A percentile compares a stretch with the other conserved stretches of the same genome.
phyloP scores from a whole-genome alignment of 2,888 invertebrate species.

The Watsonalla binaria region DNA sequence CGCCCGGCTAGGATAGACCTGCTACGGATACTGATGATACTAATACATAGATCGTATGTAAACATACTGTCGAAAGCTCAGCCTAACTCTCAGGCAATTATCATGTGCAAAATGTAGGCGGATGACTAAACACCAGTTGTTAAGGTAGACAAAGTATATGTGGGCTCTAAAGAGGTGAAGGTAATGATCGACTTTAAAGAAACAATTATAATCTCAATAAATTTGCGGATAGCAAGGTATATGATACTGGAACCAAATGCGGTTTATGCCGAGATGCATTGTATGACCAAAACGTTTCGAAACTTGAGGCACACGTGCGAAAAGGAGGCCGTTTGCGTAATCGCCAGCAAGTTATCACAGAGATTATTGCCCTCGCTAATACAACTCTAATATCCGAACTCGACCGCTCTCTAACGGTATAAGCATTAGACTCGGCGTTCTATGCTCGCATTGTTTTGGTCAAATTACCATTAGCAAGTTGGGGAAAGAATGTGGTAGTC shows the following conservation, averaged over 20 bases:
- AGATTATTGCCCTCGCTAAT: conserved; percentile 64
- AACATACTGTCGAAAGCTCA: conserved; percentile 19
- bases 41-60: conserved; percentile 21
- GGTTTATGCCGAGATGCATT: conserved; percentile 11
- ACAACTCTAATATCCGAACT: conserved; percentile 44
- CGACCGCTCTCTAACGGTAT: conserved; percentile 58
- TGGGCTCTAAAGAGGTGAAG: conserved; percentile 42
- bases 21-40: conserved; percentile 50
- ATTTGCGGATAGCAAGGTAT: too few relatives aligned
- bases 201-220: neutral
- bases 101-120: conserved; percentile 20
- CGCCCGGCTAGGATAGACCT: conserved; percentile 61
- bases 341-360: conserved; percentile 49
- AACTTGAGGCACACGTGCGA: conserved; percentile 61
- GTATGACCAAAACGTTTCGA: conserved; percentile 51
- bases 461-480: conserved; percentile 19
- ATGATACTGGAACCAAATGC: neutral
- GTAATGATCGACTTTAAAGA: conserved; percentile 24
- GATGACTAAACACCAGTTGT: conserved; percentile 15
- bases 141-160: conserved; percentile 14
- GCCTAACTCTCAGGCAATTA: conserved; percentile 16
- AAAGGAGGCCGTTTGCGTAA: conserved; percentile 66
- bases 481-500: conserved; percentile 17
- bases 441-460: conserved; percentile 61
- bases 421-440: conserved; percentile 24